Evolutionary conservation across 2,797 vertebrate genomes (phyloP), one percentile per base, ranked within the genome.

Genomic region (Petrocephalus sullivani): DNA sequence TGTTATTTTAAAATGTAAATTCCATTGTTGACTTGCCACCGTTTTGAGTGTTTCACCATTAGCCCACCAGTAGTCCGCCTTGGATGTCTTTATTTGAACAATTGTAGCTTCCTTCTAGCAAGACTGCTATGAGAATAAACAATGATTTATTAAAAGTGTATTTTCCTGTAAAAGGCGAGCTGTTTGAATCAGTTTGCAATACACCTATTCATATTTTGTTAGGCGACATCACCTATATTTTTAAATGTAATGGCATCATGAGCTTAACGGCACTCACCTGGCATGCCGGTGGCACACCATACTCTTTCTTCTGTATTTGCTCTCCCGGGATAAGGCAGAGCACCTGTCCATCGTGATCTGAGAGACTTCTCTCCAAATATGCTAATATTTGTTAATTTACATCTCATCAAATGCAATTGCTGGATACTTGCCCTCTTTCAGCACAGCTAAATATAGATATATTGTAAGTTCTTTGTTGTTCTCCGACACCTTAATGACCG

Each of bases 401-500:
- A 67, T 58, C 87, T 89, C 86, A 71, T 84, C 86, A 33, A 85
- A 60, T 82, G 46, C 84, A 49, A 75, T 61, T 88, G 75, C 54
- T 81, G 87, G 49, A 16, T 60, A 88, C 87, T 83, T 64, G 53
- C 41, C 75, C 28, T 49, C 64, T 75, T 71, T 87, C 85, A 87
- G 37, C n/a, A 88, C 88, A 87, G 87, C 89, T 91, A 93, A 94
- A 93, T 90, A 83, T 87, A 89, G 93, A 92, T 90, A 92, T 90
- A 93, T 92, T 89, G 90, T 92, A 90, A 91, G 91, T 93, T 95
- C 93, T 92, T 92, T 93, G 92, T 95, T 95, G 92, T 94, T 95
- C 90, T 88, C 90, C 90, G 89, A 90, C 94, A 94, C 94, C 94
- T 94, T 95, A 95, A 95, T 95, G 94, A 95, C 92, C 81, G 92